Evolutionary conservation across 2,113 vertebrate species (phyloP), one percentile per base, ranked within the genome.

Genomic region (Pongo pygmaeus): DNA sequence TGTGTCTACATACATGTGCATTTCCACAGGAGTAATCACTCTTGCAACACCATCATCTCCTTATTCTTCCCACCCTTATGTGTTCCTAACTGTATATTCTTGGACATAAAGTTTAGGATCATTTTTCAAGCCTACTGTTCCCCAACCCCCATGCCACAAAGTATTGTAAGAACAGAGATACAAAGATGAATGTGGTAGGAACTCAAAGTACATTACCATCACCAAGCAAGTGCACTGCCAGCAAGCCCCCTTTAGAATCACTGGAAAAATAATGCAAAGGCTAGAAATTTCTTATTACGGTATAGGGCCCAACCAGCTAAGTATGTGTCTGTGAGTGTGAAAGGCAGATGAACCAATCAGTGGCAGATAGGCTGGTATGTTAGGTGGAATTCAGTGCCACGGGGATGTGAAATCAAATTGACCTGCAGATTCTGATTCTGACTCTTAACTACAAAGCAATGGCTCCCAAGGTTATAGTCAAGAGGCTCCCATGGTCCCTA

Each of bases 1-100:
- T 3, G 3, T 43, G 9, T 38, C 3, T 11, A 17, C 13, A n/a
- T 2, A 3, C 14, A 1, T 2, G 14, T 69, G 35, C 25, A 22
- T 11, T 61, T 93, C 32, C n/a, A 64, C 27, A 70, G 2, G n/a
- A 43, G 30, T 5, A 35, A 57, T 16, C 27, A 12, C 10, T 75
- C 30, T 57, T 14, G 6, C 10, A 12, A 17, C n/a, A 32, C 22
- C 67, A 32, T 18, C 43, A 16, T 80, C 43, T 32, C 61, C 55
- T 40, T 27, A 22, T 4, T 10, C n/a, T 14, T 43, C 8, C 30
- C 4, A 40, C 8, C 9, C 23, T 2, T n/a, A 3, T 32, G 14
- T 79, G 61, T 43, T 72, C 70, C 64, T 77, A 80, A 87, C 50
- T 64, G 6, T 3, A 9, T 59, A 67, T 61, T 61, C 77, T 84